Percentiles rank a stretch among this genome's conserved stretches.
Evolutionary conservation across 2,113 vertebrate species (phyloP).

Genomic region (Albula glossodonta): DNA sequence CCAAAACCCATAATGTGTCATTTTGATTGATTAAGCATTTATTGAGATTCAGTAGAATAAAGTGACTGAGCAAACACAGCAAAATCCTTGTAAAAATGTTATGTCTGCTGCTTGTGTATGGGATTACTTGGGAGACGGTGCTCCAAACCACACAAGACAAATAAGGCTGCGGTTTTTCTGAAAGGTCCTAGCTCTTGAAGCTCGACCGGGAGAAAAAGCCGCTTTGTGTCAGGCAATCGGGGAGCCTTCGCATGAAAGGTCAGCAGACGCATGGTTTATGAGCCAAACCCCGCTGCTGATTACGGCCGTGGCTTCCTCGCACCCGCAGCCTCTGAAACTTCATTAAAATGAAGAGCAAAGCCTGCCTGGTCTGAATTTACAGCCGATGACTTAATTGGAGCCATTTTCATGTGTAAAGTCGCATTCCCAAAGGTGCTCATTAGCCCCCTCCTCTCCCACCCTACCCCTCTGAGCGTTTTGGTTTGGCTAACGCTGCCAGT

Average conservation of each 20-base stretch:
- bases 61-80: too few relatives aligned
- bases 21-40: too few relatives aligned
- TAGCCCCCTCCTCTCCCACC: constrained; percentile 41
- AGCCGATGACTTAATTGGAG: constrained; percentile 61
- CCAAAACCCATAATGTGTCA: too few relatives aligned
- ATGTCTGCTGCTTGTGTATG: too few relatives aligned
- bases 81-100: too few relatives aligned
- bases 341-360: constrained; percentile 38
- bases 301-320: constrained; percentile 21
- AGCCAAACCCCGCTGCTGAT: constrained; percentile 44
- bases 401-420: constrained; percentile 63
- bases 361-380: constrained; percentile 43
- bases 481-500: constrained; percentile 32
- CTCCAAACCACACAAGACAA: too few relatives aligned
- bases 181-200: background rate
- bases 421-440: constrained; percentile 59
- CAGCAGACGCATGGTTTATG: constrained; percentile 24
- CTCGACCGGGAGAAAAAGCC: background rate
- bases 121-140: background rate
- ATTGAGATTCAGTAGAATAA: too few relatives aligned
- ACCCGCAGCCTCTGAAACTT: constrained; percentile 47
- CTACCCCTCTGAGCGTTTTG: constrained; percentile 26
- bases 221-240: constrained; percentile 44
- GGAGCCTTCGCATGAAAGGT: constrained; percentile 15
- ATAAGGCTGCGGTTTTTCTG: background rate